phyloP scores from a whole-genome alignment of 2,797 vertebrate species.

The Todus mexicanus region DNA sequence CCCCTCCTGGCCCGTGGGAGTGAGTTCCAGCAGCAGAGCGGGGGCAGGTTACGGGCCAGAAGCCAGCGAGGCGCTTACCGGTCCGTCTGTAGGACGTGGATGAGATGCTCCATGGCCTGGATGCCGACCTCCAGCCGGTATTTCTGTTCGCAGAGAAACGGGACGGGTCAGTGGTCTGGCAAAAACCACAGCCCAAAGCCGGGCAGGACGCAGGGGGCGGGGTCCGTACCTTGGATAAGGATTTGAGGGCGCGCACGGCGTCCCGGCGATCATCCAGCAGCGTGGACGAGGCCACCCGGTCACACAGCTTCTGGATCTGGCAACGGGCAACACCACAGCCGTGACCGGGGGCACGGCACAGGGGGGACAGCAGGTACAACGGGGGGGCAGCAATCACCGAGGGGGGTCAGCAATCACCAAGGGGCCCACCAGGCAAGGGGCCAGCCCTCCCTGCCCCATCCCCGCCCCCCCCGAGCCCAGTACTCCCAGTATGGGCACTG shows the following conservation, averaged over 20 bases:
- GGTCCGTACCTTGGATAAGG: constrained; percentile 88
- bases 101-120: constrained; percentile 93
- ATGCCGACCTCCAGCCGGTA: constrained; percentile 94
- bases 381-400: too few relatives aligned
- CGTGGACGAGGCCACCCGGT: constrained; percentile 94
- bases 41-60: rapidly evolving
- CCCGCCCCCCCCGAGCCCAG: too few relatives aligned
- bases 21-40: rapidly evolving
- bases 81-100: constrained; percentile 92
- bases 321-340: rapidly evolving
- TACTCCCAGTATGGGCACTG: too few relatives aligned
- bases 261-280: constrained; percentile 94
- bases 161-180: rapidly evolving
- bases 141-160: constrained; percentile 76
- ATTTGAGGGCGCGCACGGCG: constrained; percentile 94
- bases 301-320: constrained; percentile 97
- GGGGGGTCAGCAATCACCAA: too few relatives aligned
- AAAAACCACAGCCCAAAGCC: too few relatives aligned
- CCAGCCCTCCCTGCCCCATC: too few relatives aligned
- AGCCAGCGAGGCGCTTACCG: constrained; percentile 74
- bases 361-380: too few relatives aligned
- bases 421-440: too few relatives aligned
- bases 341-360: neutral
- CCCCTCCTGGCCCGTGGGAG: rapidly evolving
- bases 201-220: too few relatives aligned